These are phyloP conservation scores for Spodoptera picta DNA, from an alignment of 2,888 invertebrate species.

Conservation along the genomic window DNA sequence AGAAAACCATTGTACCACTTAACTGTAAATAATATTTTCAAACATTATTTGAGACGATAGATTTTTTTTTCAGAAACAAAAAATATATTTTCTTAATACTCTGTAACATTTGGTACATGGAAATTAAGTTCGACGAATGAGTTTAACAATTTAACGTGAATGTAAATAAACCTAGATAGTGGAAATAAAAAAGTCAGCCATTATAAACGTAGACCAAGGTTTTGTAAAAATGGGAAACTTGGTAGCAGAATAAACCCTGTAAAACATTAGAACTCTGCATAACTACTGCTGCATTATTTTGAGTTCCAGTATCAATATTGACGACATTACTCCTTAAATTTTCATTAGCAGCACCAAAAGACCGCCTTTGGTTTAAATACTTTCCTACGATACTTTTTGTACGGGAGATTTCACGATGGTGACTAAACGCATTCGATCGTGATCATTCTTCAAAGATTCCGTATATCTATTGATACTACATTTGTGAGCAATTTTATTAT, in stretches of 20 bases:
- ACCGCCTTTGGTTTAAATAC: no score
- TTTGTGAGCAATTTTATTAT: no score
- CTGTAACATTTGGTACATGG: background rate
- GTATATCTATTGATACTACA: no score
- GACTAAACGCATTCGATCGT: no score
- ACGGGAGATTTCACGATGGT: no score
- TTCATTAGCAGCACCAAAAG: no score
- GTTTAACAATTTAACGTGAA: slow-evolving; percentile 4
- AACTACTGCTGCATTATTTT: no score
- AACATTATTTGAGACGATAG: background rate
- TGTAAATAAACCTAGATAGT: slow-evolving; percentile 7
- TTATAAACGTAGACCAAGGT: slow-evolving; percentile 6
- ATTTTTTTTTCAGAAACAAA: slow-evolving; percentile 4
- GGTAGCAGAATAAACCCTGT: background rate
- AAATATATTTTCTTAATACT: slow-evolving; percentile 7
- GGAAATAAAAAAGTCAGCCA: background rate
- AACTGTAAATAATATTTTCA: slow-evolving; percentile 17
- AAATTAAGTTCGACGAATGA: slow-evolving; percentile 4
- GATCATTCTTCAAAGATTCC: no score
- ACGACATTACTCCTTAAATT: no score
- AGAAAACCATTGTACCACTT: slow-evolving; percentile 21
- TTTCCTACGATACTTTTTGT: no score
- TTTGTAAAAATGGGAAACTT: slow-evolving; percentile 4
- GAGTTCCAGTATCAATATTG: no score
- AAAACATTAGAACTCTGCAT: no score